phyloP scores from a whole-genome alignment of 2,888 invertebrate species.

The Mactromeris polynyma region DNA sequence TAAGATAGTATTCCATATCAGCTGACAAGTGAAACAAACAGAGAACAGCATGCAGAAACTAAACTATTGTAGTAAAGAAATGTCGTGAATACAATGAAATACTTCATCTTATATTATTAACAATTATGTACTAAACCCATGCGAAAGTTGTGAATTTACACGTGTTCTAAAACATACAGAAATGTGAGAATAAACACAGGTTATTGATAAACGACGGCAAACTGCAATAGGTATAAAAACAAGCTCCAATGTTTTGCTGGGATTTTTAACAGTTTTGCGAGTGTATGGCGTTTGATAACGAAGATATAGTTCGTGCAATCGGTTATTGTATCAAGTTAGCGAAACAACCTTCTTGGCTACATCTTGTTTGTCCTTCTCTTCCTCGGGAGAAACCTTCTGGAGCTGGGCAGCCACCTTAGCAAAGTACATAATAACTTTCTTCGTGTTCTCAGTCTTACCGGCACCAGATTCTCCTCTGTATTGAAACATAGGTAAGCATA shows the following conservation, averaged over 20 bases:
- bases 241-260: neutral
- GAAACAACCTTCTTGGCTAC: slow-evolving; percentile 76
- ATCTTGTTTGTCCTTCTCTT: slow-evolving; percentile 63
- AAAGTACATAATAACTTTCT: slow-evolving; percentile 99
- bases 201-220: neutral
- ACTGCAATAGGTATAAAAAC: neutral
- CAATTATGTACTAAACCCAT: neutral
- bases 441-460: slow-evolving; percentile 99
- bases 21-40: neutral
- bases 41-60: neutral
- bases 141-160: neutral
- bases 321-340: slow-evolving; percentile 22
- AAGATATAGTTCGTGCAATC: slow-evolving; percentile 35
- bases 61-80: neutral
- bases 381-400: slow-evolving; percentile 74
- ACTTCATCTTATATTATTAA: neutral
- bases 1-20: neutral
- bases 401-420: slow-evolving; percentile 92
- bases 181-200: neutral
- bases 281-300: neutral
- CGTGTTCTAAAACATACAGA: neutral
- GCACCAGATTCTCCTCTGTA: slow-evolving; percentile 98
- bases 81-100: neutral
- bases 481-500: neutral
- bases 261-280: neutral